phyloP scores from a whole-genome alignment of 1,140 invertebrate species.

The Lamellibrachia luymesi region DNA sequence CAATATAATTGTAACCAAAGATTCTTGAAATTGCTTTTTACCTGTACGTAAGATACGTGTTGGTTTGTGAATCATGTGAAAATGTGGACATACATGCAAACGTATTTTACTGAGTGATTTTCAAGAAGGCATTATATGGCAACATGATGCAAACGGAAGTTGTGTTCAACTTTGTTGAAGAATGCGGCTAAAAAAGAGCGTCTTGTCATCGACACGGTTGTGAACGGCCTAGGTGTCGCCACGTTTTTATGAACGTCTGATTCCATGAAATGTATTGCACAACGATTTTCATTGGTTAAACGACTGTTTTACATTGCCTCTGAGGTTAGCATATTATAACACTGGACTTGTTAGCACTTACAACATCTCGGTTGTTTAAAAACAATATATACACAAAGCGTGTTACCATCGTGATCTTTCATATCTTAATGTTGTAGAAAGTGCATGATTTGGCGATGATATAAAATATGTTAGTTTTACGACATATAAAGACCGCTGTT shows the following conservation, averaged over 20 bases:
- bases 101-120: background rate
- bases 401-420: too few species aligned
- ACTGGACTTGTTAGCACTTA: too few species aligned
- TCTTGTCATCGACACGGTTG: background rate
- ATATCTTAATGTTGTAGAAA: too few species aligned
- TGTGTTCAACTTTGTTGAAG: background rate
- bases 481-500: too few species aligned
- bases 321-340: too few species aligned
- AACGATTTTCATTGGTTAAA: too few species aligned
- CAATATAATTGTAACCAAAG: background rate
- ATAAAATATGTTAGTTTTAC: too few species aligned
- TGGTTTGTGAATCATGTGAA: background rate
- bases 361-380: too few species aligned
- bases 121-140: background rate
- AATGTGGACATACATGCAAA: background rate
- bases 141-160: background rate
- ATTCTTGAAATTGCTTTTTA: background rate
- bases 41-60: background rate
- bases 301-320: too few species aligned
- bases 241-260: background rate
- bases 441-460: too few species aligned
- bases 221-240: background rate
- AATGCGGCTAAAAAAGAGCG: background rate
- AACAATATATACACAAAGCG: too few species aligned
- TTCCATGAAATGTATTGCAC: too few species aligned